Percentiles rank a stretch among this genome's conserved stretches.
Evolutionary conservation across 2,888 invertebrate species (phyloP).

Genomic region (Agrilus biguttatus): DNA sequence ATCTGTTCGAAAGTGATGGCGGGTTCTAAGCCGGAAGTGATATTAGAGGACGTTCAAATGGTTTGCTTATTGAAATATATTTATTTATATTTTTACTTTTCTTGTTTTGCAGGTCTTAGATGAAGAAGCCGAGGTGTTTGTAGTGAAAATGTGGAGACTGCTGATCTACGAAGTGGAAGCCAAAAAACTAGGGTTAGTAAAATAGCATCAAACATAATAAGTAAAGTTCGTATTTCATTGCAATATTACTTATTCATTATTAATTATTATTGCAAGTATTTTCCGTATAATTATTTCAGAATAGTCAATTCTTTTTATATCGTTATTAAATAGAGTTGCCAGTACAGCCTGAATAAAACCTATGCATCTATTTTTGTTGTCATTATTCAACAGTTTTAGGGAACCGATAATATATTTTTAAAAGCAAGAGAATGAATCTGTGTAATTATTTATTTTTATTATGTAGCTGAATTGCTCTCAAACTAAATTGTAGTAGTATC

Average conservation of each 20-base stretch:
- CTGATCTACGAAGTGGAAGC: conserved; percentile 99
- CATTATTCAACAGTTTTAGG: too few species aligned
- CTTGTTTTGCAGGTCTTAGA: conserved; percentile 71
- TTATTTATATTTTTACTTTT: conserved; percentile 11
- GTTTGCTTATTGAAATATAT: conserved; percentile 37
- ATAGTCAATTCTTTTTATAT: too few species aligned
- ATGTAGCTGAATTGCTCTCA: too few species aligned
- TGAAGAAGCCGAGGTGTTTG: conserved; percentile 99
- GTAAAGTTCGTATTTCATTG: too few species aligned
- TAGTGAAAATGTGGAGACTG: conserved; percentile 99
- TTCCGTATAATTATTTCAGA: too few species aligned
- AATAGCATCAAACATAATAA: conserved; percentile 30
- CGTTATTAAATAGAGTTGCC: too few species aligned
- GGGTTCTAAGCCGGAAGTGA: conserved; percentile 83
- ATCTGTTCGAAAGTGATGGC: conserved; percentile 96
- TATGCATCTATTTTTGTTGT: too few species aligned
- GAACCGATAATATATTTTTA: too few species aligned
- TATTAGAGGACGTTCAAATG: conserved; percentile 98
- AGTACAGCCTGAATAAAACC: too few species aligned
- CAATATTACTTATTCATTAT: too few species aligned
- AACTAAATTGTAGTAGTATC: too few species aligned
- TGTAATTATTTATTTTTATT: conserved; percentile 55
- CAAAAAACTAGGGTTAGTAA: conserved; percentile 83
- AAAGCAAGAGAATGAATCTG: conserved; percentile 38
- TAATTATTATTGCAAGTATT: too few species aligned